A percentile compares a stretch with the other conserved stretches of the same genome.
These are phyloP conservation scores for Ophion slaviceki DNA, from an alignment of 2,888 invertebrate genomes.

Conservation along the genomic window DNA sequence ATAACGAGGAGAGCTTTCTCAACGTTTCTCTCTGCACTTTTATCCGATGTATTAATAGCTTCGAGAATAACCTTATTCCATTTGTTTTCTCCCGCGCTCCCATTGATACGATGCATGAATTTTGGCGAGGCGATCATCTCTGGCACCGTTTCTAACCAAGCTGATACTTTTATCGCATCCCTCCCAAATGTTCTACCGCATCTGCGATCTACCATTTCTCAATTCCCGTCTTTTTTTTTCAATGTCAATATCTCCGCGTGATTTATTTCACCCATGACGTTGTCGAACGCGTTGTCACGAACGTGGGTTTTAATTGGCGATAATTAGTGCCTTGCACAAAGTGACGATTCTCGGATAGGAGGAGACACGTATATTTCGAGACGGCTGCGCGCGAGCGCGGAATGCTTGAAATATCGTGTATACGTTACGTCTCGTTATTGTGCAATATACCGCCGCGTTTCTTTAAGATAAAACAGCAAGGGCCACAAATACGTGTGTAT, in stretches of 20 bases:
- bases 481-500: background rate
- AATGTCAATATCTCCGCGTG: background rate
- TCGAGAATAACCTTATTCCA: background rate
- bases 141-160: background rate
- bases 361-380: background rate
- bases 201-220: background rate
- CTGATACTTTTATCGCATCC: background rate
- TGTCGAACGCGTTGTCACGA: background rate
- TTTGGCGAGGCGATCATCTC: background rate
- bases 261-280: background rate
- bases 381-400: background rate
- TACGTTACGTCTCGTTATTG: background rate
- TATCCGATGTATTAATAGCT: slow-evolving; percentile 10
- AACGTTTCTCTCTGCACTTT: background rate
- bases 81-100: background rate
- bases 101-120: background rate
- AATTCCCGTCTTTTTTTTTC: background rate
- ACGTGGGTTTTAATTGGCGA: background rate
- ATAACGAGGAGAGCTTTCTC: no score
- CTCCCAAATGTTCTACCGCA: background rate
- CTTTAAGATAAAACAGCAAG: background rate
- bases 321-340: background rate
- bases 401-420: background rate
- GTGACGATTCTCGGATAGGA: slow-evolving; percentile 1
- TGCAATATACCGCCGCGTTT: background rate